Base-by-base conservation (phyloP, 1,140 invertebrate species). In the Lepidurus couesii region DNA sequence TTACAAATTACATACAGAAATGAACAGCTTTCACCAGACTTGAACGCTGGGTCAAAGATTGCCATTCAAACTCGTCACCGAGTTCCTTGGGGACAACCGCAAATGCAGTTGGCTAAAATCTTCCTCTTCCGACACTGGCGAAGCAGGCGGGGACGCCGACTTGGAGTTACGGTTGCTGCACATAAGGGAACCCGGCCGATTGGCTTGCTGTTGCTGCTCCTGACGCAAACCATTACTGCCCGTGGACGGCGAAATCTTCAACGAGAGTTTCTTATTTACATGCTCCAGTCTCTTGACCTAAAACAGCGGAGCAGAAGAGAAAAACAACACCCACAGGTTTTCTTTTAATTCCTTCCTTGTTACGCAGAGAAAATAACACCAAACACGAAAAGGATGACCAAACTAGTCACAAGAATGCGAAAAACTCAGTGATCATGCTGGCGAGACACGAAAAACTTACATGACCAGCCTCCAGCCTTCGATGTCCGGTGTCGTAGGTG, bases 251-350 rank as follows among this genome's bases (percentile, higher is more conserved):
- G 53, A 65, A 65, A 65, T 11, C 42, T 45, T 77, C 34, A 34
- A 21, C 9, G 44, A 45, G n/a, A 80, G 76, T 78, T 78, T 77
- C 65, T 44, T 76, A 74, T 80, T 80, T 13, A 80, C 76, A 77
- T 80, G 79, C 74, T 80, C 79, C 76, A 80, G 76, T 80, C 79
- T 77, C 74, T 80, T 42, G 42, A 80, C 76, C 79, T 80, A 74
- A 24, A 21, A 77, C 34, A 34, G 2, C 26, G 26, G 26, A 34
- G 3, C 34, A 34, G 34, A 34, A 34, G 34, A 34, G 8, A 47
- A 76, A 79, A 4, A 47, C 42, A 73, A 24, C 73, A 45, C 45
- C 21, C 42, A 5, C 10, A 77, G 9, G 16, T n/a, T n/a, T 47
- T 42, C 42, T 47, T 77, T 7, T 45, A 42, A 45, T 42, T 34